Evolutionary conservation across 2,888 invertebrate species (phyloP).

Genomic region (Tipula helvola): DNA sequence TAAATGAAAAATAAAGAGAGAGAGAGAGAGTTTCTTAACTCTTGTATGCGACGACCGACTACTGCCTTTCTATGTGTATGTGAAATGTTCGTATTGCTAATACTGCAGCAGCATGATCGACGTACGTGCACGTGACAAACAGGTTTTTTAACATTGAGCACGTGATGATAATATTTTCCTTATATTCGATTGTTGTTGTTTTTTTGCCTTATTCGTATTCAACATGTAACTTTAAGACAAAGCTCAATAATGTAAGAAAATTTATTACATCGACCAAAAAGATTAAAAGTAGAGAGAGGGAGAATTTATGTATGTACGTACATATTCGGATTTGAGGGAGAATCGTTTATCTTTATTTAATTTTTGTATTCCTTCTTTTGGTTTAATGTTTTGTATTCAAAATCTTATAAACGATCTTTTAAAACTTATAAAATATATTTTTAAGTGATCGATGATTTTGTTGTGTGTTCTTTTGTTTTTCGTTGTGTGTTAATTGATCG

Average conservation of each 20-base stretch:
- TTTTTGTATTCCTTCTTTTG: neutral
- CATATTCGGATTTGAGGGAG: neutral
- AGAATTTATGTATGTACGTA: neutral
- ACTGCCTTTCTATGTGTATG: too few species aligned
- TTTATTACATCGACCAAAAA: neutral
- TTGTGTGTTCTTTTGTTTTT: neutral
- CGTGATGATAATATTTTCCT: neutral
- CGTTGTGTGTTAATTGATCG: neutral
- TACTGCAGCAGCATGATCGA: neutral
- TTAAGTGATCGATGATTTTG: conserved; percentile 4
- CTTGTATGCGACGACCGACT: too few species aligned
- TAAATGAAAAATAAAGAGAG: neutral
- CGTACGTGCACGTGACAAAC: neutral
- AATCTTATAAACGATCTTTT: neutral
- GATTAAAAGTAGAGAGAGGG: neutral
- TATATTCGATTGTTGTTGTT: neutral
- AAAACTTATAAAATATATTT: neutral
- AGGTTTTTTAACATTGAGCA: neutral
- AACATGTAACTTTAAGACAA: neutral
- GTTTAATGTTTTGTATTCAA: neutral
- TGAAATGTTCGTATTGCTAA: neutral
- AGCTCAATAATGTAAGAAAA: neutral
- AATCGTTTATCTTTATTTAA: neutral
- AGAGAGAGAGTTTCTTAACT: neutral
- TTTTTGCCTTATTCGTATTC: neutral